Base-by-base conservation (phyloP, 2,888 invertebrate genomes). In the Teinopalpus imperialis region DNA sequence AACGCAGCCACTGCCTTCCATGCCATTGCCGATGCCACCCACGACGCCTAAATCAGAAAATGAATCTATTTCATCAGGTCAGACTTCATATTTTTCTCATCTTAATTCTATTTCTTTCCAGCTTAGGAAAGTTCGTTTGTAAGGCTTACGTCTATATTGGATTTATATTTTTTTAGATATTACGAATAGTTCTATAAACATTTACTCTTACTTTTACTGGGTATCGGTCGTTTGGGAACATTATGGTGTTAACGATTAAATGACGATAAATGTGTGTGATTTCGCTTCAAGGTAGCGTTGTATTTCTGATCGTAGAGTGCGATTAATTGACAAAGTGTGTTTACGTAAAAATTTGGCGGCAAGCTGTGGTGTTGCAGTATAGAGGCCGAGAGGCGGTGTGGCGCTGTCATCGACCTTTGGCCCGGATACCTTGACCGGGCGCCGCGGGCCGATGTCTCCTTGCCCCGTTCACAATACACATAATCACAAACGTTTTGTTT, bases 351-450 rank as follows among this genome's bases (percentile, higher is more conserved):
- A 70, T 80, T 81, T 77, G 81, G 79, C 78, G 81, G 79, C 66
- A 72, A 73, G 62, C 63, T 59, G 62, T 60, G 53, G 51, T 61
- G 59, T 51, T 54, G 55, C 24, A 47, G 35, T 46, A 53, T 50
- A 49, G 44, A 58, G 61, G 59, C 58, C 57, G 61, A 53, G 59
- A 63, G 54, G 56, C 59, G 59, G 54, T 52, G 59, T 63, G 52
- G 59, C 64, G 70, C 82, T 86, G 87, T 85, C 87, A 82, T 82
- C 83, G 87, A 88, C 87, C 87, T 88, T 86, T 88, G 85, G 74
- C 86, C 85, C 78, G 81, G 78, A 88, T 85, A 88, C 86, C 87
- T 88, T 88, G 87, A 88, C 87, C 87, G 82, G 77, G 69, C 80
- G 76, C 61, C 63, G 61, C 63, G 67, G 72, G 65, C 64, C 75